A percentile compares a stretch with the other conserved stretches of the same genome.
Conservation (phyloP, 2,113 vertebrate species). For the Leuciscus idus region DNA sequence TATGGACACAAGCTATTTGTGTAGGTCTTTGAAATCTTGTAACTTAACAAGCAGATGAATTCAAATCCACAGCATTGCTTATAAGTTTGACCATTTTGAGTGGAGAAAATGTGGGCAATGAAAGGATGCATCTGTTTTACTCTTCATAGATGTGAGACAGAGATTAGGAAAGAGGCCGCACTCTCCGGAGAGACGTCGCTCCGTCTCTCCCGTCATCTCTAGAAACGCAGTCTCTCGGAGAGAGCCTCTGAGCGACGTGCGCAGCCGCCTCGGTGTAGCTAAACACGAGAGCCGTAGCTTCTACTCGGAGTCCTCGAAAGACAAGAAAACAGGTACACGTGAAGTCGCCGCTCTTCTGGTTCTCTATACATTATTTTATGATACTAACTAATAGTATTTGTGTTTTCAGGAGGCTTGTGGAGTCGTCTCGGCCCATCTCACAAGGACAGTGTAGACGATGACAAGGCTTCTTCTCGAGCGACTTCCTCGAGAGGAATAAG, state of each 20-base stretch:
- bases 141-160: slow-evolving; percentile 85
- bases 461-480: slow-evolving; percentile 33
- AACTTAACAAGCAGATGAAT: not conserved
- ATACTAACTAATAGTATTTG: not conserved
- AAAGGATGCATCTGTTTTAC: not conserved
- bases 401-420: slow-evolving; percentile 85
- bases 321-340: slow-evolving; percentile 85
- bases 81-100: not conserved
- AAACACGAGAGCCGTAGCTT: slow-evolving; percentile 78
- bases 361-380: not conserved
- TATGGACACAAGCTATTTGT: not conserved
- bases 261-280: slow-evolving; percentile 88
- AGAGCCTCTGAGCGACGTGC: slow-evolving; percentile 88
- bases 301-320: slow-evolving; percentile 81
- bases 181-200: slow-evolving; percentile 82
- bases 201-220: slow-evolving; percentile 67
- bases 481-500: slow-evolving; percentile 55
- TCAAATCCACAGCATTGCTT: not conserved
- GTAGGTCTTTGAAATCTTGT: not conserved
- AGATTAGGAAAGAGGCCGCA: slow-evolving; percentile 89
- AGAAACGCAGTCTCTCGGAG: slow-evolving; percentile 74
- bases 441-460: slow-evolving; percentile 74
- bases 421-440: slow-evolving; percentile 87
- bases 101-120: not conserved
- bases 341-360: not conserved